phyloP scores from a whole-genome alignment of 2,888 invertebrate genomes.

The Acleris sparsana region DNA sequence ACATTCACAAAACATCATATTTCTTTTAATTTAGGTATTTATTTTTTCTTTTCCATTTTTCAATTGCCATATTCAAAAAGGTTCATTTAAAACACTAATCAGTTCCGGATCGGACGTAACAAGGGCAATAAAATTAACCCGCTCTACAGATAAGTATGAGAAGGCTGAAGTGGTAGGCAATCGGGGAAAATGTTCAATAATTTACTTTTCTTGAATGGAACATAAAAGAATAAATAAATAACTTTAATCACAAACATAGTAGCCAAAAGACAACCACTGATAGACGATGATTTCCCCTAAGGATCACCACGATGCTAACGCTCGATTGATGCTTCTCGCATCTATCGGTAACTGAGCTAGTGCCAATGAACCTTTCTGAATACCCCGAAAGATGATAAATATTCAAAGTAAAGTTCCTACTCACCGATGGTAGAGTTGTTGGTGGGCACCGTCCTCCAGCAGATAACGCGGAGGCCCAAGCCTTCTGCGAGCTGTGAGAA shows the following conservation, averaged over 20 bases:
- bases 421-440: conserved; percentile 92
- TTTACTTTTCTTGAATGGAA: too few relatives aligned
- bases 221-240: too few relatives aligned
- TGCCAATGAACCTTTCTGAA: not conserved
- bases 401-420: conserved; percentile 38
- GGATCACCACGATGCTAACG: too few relatives aligned
- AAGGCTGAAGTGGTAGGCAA: too few relatives aligned
- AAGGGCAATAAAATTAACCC: too few relatives aligned
- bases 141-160: too few relatives aligned
- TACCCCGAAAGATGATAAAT: not conserved
- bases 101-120: not conserved
- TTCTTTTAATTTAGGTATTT: not conserved
- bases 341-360: too few relatives aligned
- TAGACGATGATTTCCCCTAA: too few relatives aligned
- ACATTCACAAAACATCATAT: conserved; percentile 5
- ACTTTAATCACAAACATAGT: too few relatives aligned
- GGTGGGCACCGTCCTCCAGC: conserved; percentile 97
- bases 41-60: not conserved
- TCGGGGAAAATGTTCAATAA: too few relatives aligned
- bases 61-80: not conserved
- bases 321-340: too few relatives aligned
- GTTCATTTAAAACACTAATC: not conserved
- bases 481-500: conserved; percentile 92
- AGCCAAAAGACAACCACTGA: too few relatives aligned
- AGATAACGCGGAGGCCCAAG: conserved; percentile 91